Percentiles rank a stretch among this genome's conserved stretches.
Conservation (phyloP, 1,140 invertebrate species). For the Cydia splendana region DNA sequence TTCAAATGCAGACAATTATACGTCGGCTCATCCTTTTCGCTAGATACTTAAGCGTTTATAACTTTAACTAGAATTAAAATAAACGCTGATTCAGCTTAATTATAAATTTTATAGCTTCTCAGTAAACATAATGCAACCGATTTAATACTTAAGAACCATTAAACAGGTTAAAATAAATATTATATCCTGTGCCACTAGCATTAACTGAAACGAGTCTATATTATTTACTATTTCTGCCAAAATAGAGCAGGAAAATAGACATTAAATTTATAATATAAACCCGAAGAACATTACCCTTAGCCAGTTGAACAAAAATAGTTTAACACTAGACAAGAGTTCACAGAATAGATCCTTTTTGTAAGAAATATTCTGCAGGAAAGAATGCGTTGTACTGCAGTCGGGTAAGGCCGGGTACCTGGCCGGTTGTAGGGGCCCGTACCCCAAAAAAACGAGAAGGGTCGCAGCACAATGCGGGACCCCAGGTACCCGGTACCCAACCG, state of each 20-base stretch:
- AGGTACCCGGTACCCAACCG: constrained; percentile 57
- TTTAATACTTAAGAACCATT: not conserved
- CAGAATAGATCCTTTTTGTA: not conserved
- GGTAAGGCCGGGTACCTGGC: constrained; percentile 64
- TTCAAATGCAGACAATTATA: constrained; percentile 5
- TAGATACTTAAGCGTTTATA: not conserved
- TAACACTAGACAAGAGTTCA: not conserved
- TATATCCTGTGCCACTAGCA: not conserved
- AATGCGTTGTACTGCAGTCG: constrained; percentile 48
- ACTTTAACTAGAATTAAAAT: constrained; percentile 1
- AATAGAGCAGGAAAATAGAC: not conserved
- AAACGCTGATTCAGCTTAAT: constrained; percentile 8
- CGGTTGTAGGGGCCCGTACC: constrained; percentile 59
- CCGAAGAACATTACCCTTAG: not conserved
- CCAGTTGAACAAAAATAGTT: not conserved
- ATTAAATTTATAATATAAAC: not conserved
- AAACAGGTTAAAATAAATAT: not conserved
- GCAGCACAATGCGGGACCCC: constrained; percentile 57
- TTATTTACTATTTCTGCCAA: not conserved
- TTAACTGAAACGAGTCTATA: not conserved
- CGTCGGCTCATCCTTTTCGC: constrained; percentile 16
- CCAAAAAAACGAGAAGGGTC: constrained; percentile 76
- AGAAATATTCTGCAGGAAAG: constrained; percentile 40
- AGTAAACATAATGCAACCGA: not conserved
- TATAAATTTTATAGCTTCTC: not conserved